These are phyloP conservation scores for Drosophila meridionalis DNA, from an alignment of 2,888 invertebrate genomes.

Conservation along the genomic window DNA sequence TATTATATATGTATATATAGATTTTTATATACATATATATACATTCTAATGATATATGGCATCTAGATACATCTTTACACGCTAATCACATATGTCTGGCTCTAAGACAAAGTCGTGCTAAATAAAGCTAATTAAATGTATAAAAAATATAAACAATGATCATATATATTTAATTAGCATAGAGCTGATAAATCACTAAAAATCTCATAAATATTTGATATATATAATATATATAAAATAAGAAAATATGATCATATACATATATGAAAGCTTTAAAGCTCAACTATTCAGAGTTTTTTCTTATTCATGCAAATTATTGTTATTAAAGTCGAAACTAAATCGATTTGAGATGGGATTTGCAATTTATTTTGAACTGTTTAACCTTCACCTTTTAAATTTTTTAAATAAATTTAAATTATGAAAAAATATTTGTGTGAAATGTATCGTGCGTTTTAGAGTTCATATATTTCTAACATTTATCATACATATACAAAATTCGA, in stretches of 20 bases:
- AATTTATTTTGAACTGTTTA: background rate
- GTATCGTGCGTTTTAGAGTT: background rate
- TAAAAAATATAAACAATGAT: background rate
- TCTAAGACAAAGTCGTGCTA: slow-evolving; percentile 24
- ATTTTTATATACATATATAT: background rate
- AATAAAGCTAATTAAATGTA: slow-evolving; percentile 32
- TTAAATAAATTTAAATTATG: background rate
- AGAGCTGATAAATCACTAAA: background rate
- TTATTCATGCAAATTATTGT: background rate
- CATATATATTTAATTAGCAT: background rate
- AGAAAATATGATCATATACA: background rate
- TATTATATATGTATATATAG: slow-evolving; percentile 1
- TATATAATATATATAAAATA: background rate
- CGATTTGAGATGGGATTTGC: background rate
- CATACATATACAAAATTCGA: background rate
- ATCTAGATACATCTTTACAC: background rate
- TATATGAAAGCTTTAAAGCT: background rate
- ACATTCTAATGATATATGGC: slow-evolving; percentile 1
- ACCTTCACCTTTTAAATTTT: background rate
- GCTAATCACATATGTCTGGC: slow-evolving; percentile 10
- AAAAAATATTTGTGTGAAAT: background rate
- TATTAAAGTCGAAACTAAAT: background rate
- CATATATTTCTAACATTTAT: background rate
- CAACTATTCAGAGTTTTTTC: background rate
- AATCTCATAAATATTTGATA: slow-evolving; percentile 1